Evolutionary conservation across 2,797 vertebrate species (phyloP), one percentile per base, ranked within the genome.

Genomic region (Mionectes olivaceus): DNA sequence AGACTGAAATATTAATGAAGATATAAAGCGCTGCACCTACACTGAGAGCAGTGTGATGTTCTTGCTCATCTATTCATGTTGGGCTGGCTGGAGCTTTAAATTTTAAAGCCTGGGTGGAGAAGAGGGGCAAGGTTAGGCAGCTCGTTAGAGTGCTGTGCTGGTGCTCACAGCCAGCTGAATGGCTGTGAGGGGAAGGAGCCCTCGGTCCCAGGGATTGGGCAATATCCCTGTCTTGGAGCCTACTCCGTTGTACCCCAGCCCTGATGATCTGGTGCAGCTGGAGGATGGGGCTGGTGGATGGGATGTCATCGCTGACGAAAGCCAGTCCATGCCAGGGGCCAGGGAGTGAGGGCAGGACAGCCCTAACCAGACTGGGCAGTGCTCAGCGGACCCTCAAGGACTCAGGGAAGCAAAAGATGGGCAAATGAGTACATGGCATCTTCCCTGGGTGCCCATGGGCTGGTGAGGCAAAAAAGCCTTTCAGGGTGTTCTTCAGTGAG

Each of bases 1-100:
- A 96, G 95, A 60, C 91, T 97, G 95, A 97, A 98, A 98, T 96
- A 97, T 98, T 97, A 97, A 98, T 97, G 97, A 97, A 79, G 90
- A 82, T 93, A 39, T 64, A 91, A 98, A 97, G 97, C 96, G 69
- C 95, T 96, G 97, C 97, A 95, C 96, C 96, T 78, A 88, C 96
- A 89, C 93, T 7, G 92, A 81, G 96, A 96, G 96, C 96, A 50
- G 23, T 21, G 83, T 61, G 64, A 91, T 96, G 97, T 93, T 97
- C 76, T 50, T 60, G 90, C 96, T 98, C 96, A 83, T 89, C 90
- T 96, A 68, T 95, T 97, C 95, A 41, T 85, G 90, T 94, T 43
- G 81, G 94, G 93, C 85, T 84, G 27, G 92, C 96, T 75, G 90
- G 9, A 87, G 88, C 83, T 96, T 94, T 94, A 95, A 92, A 79